A percentile compares a stretch with the other conserved stretches of the same genome.
Conservation (phyloP, 2,113 vertebrate species). For the Tinamus guttatus region DNA sequence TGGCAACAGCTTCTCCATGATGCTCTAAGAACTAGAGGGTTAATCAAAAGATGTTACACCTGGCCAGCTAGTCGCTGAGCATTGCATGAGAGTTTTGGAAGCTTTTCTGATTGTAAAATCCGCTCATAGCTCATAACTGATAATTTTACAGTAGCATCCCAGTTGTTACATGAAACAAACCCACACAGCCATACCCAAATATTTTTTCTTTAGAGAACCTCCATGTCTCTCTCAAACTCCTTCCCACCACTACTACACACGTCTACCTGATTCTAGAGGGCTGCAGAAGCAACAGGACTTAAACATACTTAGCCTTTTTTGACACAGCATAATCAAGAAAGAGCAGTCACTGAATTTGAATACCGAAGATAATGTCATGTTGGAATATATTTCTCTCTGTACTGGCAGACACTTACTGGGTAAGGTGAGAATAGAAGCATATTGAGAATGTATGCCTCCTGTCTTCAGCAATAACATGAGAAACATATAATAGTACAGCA, state of each 20-base stretch:
- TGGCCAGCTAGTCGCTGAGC: not conserved
- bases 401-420: not conserved
- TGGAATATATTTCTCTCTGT: not conserved
- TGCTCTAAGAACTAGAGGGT: not conserved
- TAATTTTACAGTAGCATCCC: not conserved
- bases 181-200: not conserved
- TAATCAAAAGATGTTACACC: not conserved
- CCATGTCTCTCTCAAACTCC: not conserved
- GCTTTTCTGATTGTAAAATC: not conserved
- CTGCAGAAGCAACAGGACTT: not conserved
- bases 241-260: not conserved
- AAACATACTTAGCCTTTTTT: not conserved
- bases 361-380: not conserved
- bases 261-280: not conserved
- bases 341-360: not conserved
- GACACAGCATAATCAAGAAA: not conserved
- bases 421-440: not conserved
- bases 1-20: not conserved
- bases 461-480: not conserved
- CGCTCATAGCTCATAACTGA: not conserved
- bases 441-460: not conserved
- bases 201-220: not conserved
- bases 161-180: not conserved
- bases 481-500: not conserved
- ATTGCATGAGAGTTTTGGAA: not conserved